Evolutionary conservation across 2,888 invertebrate genomes (phyloP).

Genomic region (Trichopoda pennipes): DNA sequence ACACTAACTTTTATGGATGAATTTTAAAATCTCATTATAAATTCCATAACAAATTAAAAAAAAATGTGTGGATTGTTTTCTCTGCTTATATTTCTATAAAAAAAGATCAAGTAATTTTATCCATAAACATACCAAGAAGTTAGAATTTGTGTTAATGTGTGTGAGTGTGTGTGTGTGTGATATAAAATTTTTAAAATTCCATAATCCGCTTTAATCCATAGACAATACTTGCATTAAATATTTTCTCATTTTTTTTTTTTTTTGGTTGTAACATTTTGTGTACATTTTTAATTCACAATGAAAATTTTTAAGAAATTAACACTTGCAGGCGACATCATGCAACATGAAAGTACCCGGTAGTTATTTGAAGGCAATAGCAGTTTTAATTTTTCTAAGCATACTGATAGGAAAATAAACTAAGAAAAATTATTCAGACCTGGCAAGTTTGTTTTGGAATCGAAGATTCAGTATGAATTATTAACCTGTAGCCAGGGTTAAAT

Average conservation of each 20-base stretch:
- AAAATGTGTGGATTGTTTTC: not conserved
- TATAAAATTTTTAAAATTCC: not conserved
- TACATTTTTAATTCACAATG: constrained; percentile 46
- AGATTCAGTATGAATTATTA: too few relatives aligned
- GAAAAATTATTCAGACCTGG: too few relatives aligned
- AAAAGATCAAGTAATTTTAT: not conserved
- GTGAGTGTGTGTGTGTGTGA: not conserved
- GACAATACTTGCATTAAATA: constrained; percentile 9
- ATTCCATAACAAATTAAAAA: not conserved
- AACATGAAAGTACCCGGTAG: not conserved
- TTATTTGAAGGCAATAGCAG: not conserved
- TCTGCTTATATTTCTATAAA: not conserved
- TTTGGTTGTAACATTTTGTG: constrained; percentile 17
- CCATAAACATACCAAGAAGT: not conserved
- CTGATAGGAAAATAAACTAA: too few relatives aligned
- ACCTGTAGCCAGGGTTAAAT: too few relatives aligned
- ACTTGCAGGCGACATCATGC: constrained; percentile 18
- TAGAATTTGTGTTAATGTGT: not conserved
- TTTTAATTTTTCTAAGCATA: too few relatives aligned
- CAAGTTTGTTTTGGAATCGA: too few relatives aligned
- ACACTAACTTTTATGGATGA: constrained; percentile 3
- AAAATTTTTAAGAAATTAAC: constrained; percentile 57
- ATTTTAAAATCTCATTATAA: constrained; percentile 18
- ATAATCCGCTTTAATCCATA: constrained; percentile 16
- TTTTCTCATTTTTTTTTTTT: not conserved